Evolutionary conservation across 2,888 invertebrate species (phyloP).

Genomic region (Mimas tiliae): DNA sequence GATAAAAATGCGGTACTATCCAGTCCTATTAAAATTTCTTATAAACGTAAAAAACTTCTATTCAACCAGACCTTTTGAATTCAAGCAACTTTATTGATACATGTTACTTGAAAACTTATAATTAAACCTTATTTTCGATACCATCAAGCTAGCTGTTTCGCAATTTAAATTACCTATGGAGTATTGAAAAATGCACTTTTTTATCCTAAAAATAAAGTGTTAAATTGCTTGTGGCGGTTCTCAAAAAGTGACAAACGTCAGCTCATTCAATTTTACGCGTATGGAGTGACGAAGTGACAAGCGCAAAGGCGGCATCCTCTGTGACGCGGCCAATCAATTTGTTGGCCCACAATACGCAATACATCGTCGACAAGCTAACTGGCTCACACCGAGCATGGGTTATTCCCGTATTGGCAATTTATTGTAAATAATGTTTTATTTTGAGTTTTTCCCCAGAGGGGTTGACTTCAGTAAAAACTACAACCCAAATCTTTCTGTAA

Average conservation of each 20-base stretch:
- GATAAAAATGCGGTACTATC: slow-evolving; percentile 7
- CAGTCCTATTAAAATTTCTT: slow-evolving; percentile 11
- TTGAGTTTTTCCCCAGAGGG: no score
- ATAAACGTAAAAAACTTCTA: neutral
- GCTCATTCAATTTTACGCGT: slow-evolving; percentile 54
- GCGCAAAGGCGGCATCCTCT: slow-evolving; percentile 70
- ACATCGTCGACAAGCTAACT: slow-evolving; percentile 71
- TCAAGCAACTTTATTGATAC: slow-evolving; percentile 8
- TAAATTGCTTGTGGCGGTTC: slow-evolving; percentile 29
- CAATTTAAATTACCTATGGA: neutral
- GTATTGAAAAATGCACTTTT: neutral
- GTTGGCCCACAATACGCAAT: slow-evolving; percentile 77
- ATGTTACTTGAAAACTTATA: slow-evolving; percentile 7
- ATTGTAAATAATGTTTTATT: neutral
- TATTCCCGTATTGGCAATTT: slow-evolving; percentile 50
- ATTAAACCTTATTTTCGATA: slow-evolving; percentile 20
- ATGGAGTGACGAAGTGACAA: slow-evolving; percentile 77
- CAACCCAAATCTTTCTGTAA: no score
- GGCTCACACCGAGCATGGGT: slow-evolving; percentile 59
- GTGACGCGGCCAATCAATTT: slow-evolving; percentile 80
- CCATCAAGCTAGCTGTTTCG: neutral
- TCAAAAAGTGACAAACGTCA: slow-evolving; percentile 25
- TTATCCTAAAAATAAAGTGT: slow-evolving; percentile 34
- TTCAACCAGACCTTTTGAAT: neutral
- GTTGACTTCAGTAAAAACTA: no score